Base-by-base conservation (phyloP, 2,797 vertebrate genomes). In the Octomys mimax region DNA sequence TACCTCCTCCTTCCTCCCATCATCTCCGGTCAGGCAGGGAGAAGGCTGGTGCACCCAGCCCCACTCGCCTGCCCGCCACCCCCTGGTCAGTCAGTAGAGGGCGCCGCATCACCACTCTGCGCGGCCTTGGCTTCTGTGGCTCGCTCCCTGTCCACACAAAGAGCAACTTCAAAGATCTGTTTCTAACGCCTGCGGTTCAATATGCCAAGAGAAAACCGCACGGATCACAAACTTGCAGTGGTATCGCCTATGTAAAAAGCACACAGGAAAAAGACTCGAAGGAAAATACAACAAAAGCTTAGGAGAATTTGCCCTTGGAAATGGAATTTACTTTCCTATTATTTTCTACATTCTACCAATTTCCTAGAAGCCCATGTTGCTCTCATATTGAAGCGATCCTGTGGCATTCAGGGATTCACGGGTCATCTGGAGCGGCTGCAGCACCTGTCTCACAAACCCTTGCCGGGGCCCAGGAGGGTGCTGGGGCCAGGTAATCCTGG, bases 11-110 rank as follows among this genome's bases (percentile, higher is more conserved):
- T 59, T 42, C 1, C 21, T 59, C 64, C 68, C 54, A 18, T 54
- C n/a, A 1, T 39, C 0, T 5, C 4, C 0, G 52, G 33, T 24
- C 28, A 22, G 36, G 36, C 13, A 0, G 36, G 81, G 82, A 42
- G 31, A 46, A 1, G 9, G 68, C 70, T 42, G 18, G 9, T 0
- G 0, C n/a, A 6, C 0, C 0, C 1, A 10, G 73, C 79, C 7
- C 3, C 8, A 42, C 28, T 3, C 4, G 6, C 13, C 79, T 71
- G 39, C 75, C 36, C 0, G 85, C 87, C 62, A 46, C 92, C 62
- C 46, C 82, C 75, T 3, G 0, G 57, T 8, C 36, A 87, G 96
- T 52, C 97, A 89, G 97, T 95, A 98, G 97, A 97, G 97, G 97
- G 97, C 89, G 62, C 96, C 52, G 71, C 22, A 13, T 36, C 96